Base-by-base conservation (phyloP, 2,113 vertebrate genomes). In the Tyto alba region DNA sequence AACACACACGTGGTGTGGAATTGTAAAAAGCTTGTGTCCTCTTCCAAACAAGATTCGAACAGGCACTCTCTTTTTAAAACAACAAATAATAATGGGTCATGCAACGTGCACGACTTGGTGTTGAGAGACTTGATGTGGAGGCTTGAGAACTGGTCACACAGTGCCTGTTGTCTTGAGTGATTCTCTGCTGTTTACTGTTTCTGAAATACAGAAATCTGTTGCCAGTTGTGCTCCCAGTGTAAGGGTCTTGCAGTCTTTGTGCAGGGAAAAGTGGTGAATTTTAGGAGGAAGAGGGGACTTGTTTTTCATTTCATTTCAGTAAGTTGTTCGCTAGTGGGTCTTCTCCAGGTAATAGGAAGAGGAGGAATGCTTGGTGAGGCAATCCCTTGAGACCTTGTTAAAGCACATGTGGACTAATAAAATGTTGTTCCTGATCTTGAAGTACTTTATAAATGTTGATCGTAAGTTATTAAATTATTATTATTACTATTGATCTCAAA, bases 1-100 rank as follows among this genome's bases (percentile, higher is more conserved):
- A 48, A 69, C 8, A 36, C 36, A 41, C 2, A 0, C 0, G 0
- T 18, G 8, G 11, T 27, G 8, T 25, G 60, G 22, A 26, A 69
- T 59, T 87, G n/a, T 53, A 50, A 55, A 80, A 66, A 23, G 6
- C 7, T 59, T 53, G 4, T 7, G 30, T 77, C 40, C 9, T 90
- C 77, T 59, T 88, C 68, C 45, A 81, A 40, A 43, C 30, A 67
- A 43, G 34, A 89, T 55, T 71, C 64, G 57, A 82, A 66, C 19
- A 71, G 26, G 40, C 18, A n/a, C 48, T 60, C 53, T 32, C 11
- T 76, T 57, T 93, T 84, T 26, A 82, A 83, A 87, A 45, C 10
- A 69, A 27, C 11, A 67, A 30, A 40, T 48, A 67, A 25, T 72
- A 57, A 43, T 34, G 34, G 16, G 8, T 62, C 32, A 34, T 55